Evolutionary conservation across 2,113 vertebrate genomes (phyloP).

Genomic region (Cricetomys ansorgei): DNA sequence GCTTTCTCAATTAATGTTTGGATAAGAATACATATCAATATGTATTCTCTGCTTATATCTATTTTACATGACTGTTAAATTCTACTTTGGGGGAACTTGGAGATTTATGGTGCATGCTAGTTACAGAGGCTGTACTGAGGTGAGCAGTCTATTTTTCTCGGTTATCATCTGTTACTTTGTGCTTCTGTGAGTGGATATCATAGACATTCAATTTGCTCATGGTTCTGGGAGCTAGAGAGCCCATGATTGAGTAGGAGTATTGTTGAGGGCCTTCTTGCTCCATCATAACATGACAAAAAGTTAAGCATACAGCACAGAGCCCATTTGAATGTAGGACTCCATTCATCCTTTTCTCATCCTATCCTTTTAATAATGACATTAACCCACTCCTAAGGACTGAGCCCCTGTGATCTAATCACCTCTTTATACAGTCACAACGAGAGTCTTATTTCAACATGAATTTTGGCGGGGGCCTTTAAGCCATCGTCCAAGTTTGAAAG

Average conservation of each 20-base stretch:
- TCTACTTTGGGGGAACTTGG: neutral
- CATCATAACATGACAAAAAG: neutral
- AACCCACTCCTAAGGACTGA: neutral
- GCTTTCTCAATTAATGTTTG: neutral
- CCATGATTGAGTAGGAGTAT: neutral
- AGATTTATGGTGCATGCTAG: neutral
- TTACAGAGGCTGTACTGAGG: neutral
- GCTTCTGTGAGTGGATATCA: neutral
- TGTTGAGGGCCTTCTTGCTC: neutral
- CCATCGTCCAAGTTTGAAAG: neutral
- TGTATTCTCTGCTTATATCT: neutral
- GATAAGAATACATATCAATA: neutral
- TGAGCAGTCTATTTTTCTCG: neutral
- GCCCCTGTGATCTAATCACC: neutral
- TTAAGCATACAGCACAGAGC: neutral
- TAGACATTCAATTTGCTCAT: neutral
- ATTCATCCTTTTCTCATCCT: neutral
- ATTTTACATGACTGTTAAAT: neutral
- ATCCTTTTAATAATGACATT: neutral
- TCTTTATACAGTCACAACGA: neutral
- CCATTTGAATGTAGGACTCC: neutral
- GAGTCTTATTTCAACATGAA: neutral
- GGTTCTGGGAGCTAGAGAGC: neutral
- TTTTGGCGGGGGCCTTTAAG: neutral
- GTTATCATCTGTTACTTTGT: neutral